Evolutionary conservation across 2,113 vertebrate species (phyloP).

Genomic region (Leucopternis melanops): DNA sequence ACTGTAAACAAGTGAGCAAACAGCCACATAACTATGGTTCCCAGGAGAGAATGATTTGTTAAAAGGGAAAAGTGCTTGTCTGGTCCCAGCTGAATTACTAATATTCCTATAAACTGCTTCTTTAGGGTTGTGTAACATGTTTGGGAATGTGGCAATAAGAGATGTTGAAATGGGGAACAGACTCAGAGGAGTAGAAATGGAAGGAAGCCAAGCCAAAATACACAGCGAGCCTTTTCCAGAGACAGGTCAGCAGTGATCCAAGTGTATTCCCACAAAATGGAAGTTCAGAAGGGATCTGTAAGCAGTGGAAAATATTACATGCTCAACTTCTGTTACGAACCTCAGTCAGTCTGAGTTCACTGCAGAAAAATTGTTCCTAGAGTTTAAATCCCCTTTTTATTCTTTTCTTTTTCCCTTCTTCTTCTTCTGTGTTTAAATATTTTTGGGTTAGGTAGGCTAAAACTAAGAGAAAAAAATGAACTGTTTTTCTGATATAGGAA

Average conservation of each 20-base stretch:
- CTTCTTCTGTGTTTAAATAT: not conserved
- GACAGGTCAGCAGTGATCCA: constrained; percentile 59
- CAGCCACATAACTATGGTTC: not conserved
- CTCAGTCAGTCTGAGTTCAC: constrained; percentile 21
- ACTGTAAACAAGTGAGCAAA: constrained; percentile 46
- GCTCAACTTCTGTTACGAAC: not conserved
- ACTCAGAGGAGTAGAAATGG: constrained; percentile 55
- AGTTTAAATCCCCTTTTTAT: not conserved
- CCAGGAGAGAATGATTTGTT: constrained; percentile 10
- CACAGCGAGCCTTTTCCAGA: constrained; percentile 58
- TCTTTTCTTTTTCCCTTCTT: not conserved
- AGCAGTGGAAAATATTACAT: constrained; percentile 62
- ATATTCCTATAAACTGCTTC: constrained; percentile 50
- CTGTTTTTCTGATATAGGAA: not conserved
- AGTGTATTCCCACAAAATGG: constrained; percentile 59
- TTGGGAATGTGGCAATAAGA: constrained; percentile 55
- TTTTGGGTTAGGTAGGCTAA: not conserved
- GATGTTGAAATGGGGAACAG: constrained; percentile 62
- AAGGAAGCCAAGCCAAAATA: constrained; percentile 59
- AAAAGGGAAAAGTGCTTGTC: constrained; percentile 26
- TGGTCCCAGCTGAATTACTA: constrained; percentile 39
- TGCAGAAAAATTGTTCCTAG: not conserved
- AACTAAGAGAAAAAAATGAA: not conserved
- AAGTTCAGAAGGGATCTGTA: constrained; percentile 53
- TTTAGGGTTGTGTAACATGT: constrained; percentile 46